phyloP scores from a whole-genome alignment of 2,888 invertebrate species.

The Amblyteles armatorius region DNA sequence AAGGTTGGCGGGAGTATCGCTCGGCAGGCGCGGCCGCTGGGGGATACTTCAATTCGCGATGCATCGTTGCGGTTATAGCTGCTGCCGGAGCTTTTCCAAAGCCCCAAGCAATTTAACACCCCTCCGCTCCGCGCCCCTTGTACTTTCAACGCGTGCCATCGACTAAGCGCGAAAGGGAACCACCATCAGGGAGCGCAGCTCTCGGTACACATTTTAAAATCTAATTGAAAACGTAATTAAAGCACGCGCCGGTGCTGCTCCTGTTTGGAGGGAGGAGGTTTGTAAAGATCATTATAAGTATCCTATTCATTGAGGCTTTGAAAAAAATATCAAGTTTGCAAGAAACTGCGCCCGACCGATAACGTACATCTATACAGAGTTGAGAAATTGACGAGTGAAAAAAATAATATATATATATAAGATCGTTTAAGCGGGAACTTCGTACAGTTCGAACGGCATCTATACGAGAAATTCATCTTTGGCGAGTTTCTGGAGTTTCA shows the following conservation, averaged over 20 bases:
- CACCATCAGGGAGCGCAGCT: conserved; percentile 61
- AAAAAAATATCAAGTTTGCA: background rate
- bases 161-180: conserved; percentile 71
- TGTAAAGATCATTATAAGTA: conserved; percentile 42
- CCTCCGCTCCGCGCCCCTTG: background rate
- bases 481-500: conserved; percentile 48
- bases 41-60: conserved; percentile 58
- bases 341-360: background rate
- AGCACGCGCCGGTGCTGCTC: conserved; percentile 48
- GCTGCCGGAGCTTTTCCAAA: conserved; percentile 46
- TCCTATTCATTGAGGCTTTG: background rate
- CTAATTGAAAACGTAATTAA: conserved; percentile 79
- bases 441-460: conserved; percentile 17
- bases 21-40: conserved; percentile 22
- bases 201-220: conserved; percentile 76
- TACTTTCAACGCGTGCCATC: conserved; percentile 72
- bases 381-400: conserved; percentile 48
- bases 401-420: conserved; percentile 26
- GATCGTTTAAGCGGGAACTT: conserved; percentile 28
- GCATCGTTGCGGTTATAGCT: conserved; percentile 61
- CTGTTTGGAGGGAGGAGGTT: background rate
- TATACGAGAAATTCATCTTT: conserved; percentile 31
- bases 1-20: conserved; percentile 41
- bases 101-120: conserved; percentile 53
- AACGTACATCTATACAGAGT: conserved; percentile 4